Percentiles rank a stretch among this genome's conserved stretches.
Evolutionary conservation across 2,888 invertebrate species (phyloP).

Genomic region (Blastobasis adustella): DNA sequence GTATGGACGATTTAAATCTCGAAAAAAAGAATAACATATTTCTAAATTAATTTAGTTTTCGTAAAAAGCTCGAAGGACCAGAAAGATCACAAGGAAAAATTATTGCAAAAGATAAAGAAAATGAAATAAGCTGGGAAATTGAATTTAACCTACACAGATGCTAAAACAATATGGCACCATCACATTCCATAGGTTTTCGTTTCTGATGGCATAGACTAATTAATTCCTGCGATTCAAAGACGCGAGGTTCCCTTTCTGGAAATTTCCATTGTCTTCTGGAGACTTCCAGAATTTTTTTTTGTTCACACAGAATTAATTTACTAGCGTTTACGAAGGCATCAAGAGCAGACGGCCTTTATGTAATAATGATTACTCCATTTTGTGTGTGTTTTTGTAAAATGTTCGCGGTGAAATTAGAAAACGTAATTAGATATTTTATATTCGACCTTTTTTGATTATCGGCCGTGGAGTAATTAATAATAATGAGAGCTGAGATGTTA

Average conservation of each 20-base stretch:
- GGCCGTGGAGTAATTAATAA: conserved; percentile 13
- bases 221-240: conserved; percentile 42
- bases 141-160: background rate
- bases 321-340: conserved; percentile 47
- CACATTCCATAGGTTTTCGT: conserved; percentile 2
- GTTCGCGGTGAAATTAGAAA: conserved; percentile 13
- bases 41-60: too few relatives aligned
- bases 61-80: too few relatives aligned
- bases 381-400: conserved; percentile 9
- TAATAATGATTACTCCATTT: conserved; percentile 32
- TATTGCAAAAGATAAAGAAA: too few relatives aligned
- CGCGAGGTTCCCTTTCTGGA: conserved; percentile 48
- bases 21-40: too few relatives aligned
- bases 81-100: too few relatives aligned
- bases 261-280: conserved; percentile 37
- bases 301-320: conserved; percentile 58
- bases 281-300: conserved; percentile 42
- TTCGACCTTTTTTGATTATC: conserved; percentile 17
- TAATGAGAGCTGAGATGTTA: conserved; percentile 8
- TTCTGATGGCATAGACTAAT: conserved; percentile 52
- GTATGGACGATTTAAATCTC: too few relatives aligned
- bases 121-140: background rate
- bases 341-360: conserved; percentile 39
- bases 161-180: background rate
- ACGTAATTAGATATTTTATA: conserved; percentile 23